Percentiles rank a stretch among this genome's conserved stretches.
phyloP scores from a whole-genome alignment of 1,140 invertebrate genomes.

The Bombus waltoni region DNA sequence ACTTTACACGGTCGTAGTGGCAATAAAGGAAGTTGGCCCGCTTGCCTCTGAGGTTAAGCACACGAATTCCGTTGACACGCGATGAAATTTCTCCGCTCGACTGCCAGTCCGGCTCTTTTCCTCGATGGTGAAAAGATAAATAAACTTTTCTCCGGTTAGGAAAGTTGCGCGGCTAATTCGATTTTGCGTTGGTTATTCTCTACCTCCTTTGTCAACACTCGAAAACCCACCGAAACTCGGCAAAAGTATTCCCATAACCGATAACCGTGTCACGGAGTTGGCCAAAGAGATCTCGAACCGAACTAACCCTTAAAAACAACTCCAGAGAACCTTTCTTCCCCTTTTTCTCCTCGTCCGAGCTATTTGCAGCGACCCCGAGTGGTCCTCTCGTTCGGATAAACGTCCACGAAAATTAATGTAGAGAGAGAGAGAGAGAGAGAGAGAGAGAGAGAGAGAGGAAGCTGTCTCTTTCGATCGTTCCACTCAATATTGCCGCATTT shows the following conservation, averaged over 20 bases:
- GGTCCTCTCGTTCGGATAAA: not conserved
- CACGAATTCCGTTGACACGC: constrained; percentile 1
- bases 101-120: not conserved
- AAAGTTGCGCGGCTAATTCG: constrained; percentile 30
- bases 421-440: not conserved
- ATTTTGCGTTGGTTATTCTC: constrained; percentile 1
- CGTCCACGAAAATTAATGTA: constrained; percentile 8
- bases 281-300: not conserved
- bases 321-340: not conserved
- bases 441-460: not conserved
- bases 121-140: not conserved
- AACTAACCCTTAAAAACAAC: not conserved
- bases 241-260: constrained; percentile 29
- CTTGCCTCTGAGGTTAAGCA: not conserved
- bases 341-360: no score
- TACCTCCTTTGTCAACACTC: constrained; percentile 28
- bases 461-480: not conserved
- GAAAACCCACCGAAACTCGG: not conserved
- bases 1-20: not conserved
- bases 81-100: constrained; percentile 2
- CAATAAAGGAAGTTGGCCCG: constrained; percentile 14
- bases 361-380: not conserved
- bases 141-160: not conserved
- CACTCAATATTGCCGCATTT: no score
- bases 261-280: constrained; percentile 29